phyloP scores from a whole-genome alignment of 2,113 vertebrate genomes.

The Eretmodus cyanostictus region DNA sequence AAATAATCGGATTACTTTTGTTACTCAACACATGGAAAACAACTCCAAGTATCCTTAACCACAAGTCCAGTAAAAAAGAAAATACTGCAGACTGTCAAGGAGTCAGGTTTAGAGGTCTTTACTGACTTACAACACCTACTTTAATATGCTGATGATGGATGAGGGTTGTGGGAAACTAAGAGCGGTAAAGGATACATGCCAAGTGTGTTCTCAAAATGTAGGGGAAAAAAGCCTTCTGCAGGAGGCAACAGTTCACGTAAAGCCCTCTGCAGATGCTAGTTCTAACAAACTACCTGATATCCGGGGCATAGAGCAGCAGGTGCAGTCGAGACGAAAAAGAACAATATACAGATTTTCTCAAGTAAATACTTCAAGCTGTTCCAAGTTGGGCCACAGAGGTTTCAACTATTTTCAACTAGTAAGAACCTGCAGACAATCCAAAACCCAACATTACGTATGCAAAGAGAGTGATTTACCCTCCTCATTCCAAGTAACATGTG shows the following conservation, averaged over 20 bases:
- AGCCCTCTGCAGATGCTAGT: not conserved
- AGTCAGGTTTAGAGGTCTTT: not conserved
- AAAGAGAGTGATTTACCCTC: slow-evolving; percentile 17
- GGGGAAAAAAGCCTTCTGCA: not conserved
- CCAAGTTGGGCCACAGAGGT: not conserved
- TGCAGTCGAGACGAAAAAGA: not conserved
- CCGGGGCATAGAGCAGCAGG: not conserved
- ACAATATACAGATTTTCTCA: not conserved
- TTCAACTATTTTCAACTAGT: not conserved
- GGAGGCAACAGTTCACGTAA: not conserved
- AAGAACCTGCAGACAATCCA: not conserved
- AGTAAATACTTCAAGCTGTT: not conserved
- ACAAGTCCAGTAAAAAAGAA: not conserved
- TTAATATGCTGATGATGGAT: not conserved
- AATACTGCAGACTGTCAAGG: not conserved
- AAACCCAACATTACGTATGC: not conserved
- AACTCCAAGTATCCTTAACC: not conserved
- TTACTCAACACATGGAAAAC: not conserved
- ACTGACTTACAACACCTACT: not conserved
- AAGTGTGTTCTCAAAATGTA: not conserved
- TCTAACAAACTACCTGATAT: not conserved
- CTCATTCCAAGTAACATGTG: slow-evolving; percentile 34
- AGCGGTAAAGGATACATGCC: not conserved
- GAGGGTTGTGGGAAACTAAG: not conserved
- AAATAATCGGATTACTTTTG: not conserved